These are phyloP conservation scores for Lepilemur septentrionalis DNA, from an alignment of 2,797 vertebrate genomes.

Conservation along the genomic window DNA sequence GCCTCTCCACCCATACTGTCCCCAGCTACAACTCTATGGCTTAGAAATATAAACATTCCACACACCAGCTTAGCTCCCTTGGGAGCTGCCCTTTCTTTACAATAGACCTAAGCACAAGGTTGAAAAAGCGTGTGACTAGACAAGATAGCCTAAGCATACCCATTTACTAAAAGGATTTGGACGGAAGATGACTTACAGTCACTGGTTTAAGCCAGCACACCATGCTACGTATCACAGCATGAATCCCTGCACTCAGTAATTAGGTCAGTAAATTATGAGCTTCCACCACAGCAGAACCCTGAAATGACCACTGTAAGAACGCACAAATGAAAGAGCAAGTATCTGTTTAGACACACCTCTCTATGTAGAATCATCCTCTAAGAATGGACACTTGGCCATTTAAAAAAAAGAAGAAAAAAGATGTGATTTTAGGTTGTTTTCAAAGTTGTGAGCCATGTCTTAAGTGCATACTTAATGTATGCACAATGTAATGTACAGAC, in stretches of 20 bases:
- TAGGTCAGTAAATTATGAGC: conserved; percentile 31
- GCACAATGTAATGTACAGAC: not conserved
- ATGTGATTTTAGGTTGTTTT: conserved; percentile 37
- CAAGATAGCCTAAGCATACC: not conserved
- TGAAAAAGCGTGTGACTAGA: not conserved
- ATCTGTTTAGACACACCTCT: not conserved
- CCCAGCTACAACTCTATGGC: not conserved
- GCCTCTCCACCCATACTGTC: not conserved
- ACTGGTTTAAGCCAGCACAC: not conserved
- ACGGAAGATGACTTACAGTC: not conserved
- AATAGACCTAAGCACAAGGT: not conserved
- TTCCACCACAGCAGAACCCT: not conserved
- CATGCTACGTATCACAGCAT: not conserved
- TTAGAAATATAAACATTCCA: not conserved
- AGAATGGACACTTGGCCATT: not conserved
- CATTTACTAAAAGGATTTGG: not conserved
- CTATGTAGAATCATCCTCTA: not conserved
- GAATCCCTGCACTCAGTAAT: not conserved
- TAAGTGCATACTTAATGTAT: not conserved
- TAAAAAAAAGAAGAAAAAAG: not conserved
- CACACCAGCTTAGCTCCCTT: not conserved
- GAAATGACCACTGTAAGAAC: not conserved
- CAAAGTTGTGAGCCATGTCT: not conserved
- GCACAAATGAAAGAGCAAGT: not conserved
- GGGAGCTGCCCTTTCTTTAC: not conserved